A percentile compares a stretch with the other conserved stretches of the same genome.
Evolutionary conservation across 2,113 vertebrate genomes (phyloP).

Genomic region (Aspidoscelis tigris): DNA sequence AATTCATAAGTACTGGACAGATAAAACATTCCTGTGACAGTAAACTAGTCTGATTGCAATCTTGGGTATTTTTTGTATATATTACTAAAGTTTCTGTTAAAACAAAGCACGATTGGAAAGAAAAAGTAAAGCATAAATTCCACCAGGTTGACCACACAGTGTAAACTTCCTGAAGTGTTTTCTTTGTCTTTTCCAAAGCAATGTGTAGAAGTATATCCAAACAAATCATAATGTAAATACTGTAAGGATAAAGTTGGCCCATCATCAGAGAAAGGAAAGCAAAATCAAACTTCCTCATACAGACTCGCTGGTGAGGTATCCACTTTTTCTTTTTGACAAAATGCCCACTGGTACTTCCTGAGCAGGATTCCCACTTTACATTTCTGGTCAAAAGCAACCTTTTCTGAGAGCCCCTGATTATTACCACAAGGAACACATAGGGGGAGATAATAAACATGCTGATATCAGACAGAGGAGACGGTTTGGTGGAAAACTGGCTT

Average conservation of each 20-base stretch:
- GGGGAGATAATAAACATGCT: neutral
- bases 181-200: conserved; percentile 61
- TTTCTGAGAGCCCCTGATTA: neutral
- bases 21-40: conserved; percentile 28
- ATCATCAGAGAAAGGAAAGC: conserved; percentile 57
- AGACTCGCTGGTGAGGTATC: conserved; percentile 60
- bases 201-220: conserved; percentile 60
- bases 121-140: conserved; percentile 38
- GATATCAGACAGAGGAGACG: neutral
- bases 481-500: neutral
- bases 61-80: conserved; percentile 2
- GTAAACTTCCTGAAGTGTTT: conserved; percentile 57
- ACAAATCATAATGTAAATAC: conserved; percentile 63
- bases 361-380: conserved; percentile 4
- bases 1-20: conserved; percentile 27
- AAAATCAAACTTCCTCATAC: conserved; percentile 47
- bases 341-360: conserved; percentile 51
- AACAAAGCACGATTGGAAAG: conserved; percentile 43
- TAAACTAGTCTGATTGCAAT: conserved; percentile 42
- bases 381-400: conserved; percentile 23
- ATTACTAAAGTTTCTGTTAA: conserved; percentile 26
- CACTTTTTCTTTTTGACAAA: conserved; percentile 45
- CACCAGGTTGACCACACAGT: conserved; percentile 43
- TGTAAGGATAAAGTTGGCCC: conserved; percentile 65
- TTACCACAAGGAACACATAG: conserved; percentile 16